A percentile compares a stretch with the other conserved stretches of the same genome.
Evolutionary conservation across 2,888 invertebrate species (phyloP).

Genomic region (Acheta domesticus): DNA sequence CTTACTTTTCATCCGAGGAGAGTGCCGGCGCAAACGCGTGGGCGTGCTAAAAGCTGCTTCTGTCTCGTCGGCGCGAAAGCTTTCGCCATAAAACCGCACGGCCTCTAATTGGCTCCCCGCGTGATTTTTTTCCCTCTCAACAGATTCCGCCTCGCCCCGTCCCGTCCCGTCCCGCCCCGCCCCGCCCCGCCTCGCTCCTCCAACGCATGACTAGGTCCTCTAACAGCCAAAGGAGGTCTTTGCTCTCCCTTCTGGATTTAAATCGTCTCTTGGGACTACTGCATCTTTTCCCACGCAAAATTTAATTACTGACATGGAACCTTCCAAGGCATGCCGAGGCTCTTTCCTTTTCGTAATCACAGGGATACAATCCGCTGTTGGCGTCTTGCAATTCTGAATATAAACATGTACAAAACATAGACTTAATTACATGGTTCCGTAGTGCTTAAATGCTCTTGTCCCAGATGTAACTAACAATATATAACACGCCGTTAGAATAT

Average conservation of each 20-base stretch:
- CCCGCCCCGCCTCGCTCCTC: neutral
- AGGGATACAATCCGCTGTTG: no score
- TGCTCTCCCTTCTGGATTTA: neutral
- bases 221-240: neutral
- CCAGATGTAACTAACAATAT: no score
- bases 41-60: conserved; percentile 18
- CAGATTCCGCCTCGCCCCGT: neutral
- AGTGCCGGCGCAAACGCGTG: neutral
- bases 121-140: conserved; percentile 11
- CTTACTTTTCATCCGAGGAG: neutral
- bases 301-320: neutral
- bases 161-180: no score
- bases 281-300: conserved; percentile 8
- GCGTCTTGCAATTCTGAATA: no score
- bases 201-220: neutral
- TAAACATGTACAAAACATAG: no score
- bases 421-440: no score
- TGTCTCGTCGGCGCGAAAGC: neutral
- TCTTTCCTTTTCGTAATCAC: no score
- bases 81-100: conserved; percentile 6
- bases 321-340: no score
- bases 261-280: neutral
- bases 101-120: conserved; percentile 18
- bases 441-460: no score
- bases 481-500: no score